These are phyloP conservation scores for Porites cylindrica DNA, from an alignment of 92 coral and sea anemone genomes.

Conservation along the genomic window DNA sequence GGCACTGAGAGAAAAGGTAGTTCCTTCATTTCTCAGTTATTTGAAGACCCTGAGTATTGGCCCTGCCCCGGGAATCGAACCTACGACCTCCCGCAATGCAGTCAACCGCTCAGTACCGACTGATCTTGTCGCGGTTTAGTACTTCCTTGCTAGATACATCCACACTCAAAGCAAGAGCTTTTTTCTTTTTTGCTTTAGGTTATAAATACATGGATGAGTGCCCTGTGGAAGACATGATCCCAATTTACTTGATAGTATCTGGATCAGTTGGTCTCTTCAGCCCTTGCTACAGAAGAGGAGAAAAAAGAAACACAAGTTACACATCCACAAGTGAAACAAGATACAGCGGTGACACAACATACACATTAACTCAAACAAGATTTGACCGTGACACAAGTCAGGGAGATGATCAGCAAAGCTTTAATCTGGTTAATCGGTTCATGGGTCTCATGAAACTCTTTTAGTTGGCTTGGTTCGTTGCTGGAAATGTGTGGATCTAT, in stretches of 20 bases:
- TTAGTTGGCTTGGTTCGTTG: conserved; percentile 39
- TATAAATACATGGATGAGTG: conserved; percentile 59
- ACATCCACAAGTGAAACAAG: too few species aligned
- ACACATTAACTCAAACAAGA: too few species aligned
- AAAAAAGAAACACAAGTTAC: background rate
- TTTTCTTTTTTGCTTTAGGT: conserved; percentile 16
- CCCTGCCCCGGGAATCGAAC: too few species aligned
- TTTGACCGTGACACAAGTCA: background rate
- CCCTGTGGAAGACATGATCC: conserved; percentile 57
- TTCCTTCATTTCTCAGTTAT: too few species aligned
- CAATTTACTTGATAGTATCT: conserved; percentile 53
- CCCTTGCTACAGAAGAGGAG: conserved; percentile 25
- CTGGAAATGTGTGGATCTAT: conserved; percentile 41
- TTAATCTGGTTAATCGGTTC: conserved; percentile 3
- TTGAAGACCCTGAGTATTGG: too few species aligned
- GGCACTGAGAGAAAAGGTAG: too few species aligned
- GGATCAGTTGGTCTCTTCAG: conserved; percentile 48
- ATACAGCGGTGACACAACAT: too few species aligned
- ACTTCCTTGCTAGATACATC: too few species aligned
- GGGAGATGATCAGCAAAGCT: background rate
- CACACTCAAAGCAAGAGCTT: too few species aligned
- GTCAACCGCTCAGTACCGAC: too few species aligned
- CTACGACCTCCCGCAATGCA: too few species aligned
- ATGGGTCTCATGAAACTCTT: background rate
- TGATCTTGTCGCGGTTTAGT: too few species aligned